A percentile compares a stretch with the other conserved stretches of the same genome.
These are phyloP conservation scores for Eurois occulta DNA, from an alignment of 2,888 invertebrate species.

Conservation along the genomic window DNA sequence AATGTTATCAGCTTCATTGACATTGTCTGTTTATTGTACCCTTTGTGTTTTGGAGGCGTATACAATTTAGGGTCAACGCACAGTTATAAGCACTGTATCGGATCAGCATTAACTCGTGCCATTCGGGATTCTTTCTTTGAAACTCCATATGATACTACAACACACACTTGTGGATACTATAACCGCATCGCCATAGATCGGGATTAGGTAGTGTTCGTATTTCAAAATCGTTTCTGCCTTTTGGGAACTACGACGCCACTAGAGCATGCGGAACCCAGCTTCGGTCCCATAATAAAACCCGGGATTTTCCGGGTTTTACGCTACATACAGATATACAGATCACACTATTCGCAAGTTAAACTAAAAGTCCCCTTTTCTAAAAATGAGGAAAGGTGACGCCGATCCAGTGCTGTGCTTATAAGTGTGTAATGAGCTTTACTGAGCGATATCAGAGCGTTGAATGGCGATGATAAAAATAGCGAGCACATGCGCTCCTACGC, in stretches of 20 bases:
- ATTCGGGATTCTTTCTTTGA: neutral
- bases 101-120: neutral
- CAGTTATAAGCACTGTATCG: neutral
- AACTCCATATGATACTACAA: neutral
- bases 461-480: conserved; percentile 87
- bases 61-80: conserved; percentile 58
- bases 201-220: neutral
- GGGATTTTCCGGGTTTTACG: no score
- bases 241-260: neutral
- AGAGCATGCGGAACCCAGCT: no score
- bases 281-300: no score
- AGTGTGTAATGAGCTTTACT: conserved; percentile 44
- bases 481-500: conserved; percentile 82
- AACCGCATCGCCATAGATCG: neutral
- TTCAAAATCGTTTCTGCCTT: neutral
- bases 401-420: neutral
- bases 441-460: conserved; percentile 83
- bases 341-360: neutral
- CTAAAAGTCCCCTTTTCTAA: neutral
- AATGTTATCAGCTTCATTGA: conserved; percentile 42
- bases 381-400: no score
- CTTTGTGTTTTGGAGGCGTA: conserved; percentile 71
- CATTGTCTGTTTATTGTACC: conserved; percentile 50
- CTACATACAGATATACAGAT: no score
- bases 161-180: neutral